Evolutionary conservation across 2,888 invertebrate genomes (phyloP), one percentile per base, ranked within the genome.

Genomic region (Charanyca ferruginea): DNA sequence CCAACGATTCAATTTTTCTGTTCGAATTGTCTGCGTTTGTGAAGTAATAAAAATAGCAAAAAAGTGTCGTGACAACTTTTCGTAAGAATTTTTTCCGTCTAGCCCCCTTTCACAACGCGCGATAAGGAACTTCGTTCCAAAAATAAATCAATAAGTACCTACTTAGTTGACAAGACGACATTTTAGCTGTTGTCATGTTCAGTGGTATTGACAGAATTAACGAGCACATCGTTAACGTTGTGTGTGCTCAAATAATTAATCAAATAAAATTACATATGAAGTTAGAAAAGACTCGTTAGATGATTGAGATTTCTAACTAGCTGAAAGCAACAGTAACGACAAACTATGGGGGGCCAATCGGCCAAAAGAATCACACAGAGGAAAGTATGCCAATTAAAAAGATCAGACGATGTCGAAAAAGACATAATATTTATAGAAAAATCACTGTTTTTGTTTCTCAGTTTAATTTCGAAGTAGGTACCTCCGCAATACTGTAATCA

Each of bases 131-230:
- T n/a, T n/a, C n/a, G n/a, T n/a, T n/a, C n/a, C n/a, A 64, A 23
- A 28, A 16, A 28, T 7, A 16, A 32, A 41, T 32, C 9, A 32
- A 22, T 6, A 4, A 35, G 38, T 41, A 38, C 9, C 16, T 38
- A 38, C 16, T 38, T 38, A 48, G n/a, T 16, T 25, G 47, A 7
- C 45, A 45, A 23, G 52, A 65, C 53, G 41, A 18, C 74, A 67
- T 73, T 81, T 74, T 70, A 81, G 65, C 35, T 35, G 45, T 60
- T 42, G 9, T 32, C 23, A 22, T 57, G 49, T 13, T 80, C 64
- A 62, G 47, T 53, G 41, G 7, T 78, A 68, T 67, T 70, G 66
- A 70, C 70, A 70, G 51, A 55, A 57, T 63, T 66, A 78, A 78
- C 41, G 65, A 67, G 70, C 41, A 59, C 70, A 49, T 81, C 75